A percentile compares a stretch with the other conserved stretches of the same genome.
Evolutionary conservation across 2,888 invertebrate species (phyloP).

Genomic region (Drosophila imparisetae): DNA sequence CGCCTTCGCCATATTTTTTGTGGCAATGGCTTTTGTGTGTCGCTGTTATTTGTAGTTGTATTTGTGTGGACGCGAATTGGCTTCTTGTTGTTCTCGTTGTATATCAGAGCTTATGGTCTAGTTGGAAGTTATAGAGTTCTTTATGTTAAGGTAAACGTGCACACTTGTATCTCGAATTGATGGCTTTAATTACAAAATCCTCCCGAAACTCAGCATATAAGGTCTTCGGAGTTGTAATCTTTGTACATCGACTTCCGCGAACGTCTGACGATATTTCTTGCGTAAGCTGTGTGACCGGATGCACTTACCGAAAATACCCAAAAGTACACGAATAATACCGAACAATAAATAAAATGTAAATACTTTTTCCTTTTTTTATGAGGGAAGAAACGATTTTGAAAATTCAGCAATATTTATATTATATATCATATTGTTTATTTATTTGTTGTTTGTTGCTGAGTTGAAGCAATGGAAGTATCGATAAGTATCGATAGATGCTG

Average conservation of each 20-base stretch:
- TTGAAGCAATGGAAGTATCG: not conserved
- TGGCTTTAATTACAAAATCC: slow-evolving; percentile 44
- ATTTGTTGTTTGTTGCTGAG: not conserved
- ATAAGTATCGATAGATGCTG: slow-evolving; percentile 8
- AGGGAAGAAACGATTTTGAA: not conserved
- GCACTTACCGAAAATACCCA: not conserved
- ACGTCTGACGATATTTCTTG: slow-evolving; percentile 58
- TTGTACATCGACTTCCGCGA: slow-evolving; percentile 62
- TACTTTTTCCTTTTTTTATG: too few relatives aligned
- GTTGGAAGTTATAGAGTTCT: slow-evolving; percentile 15
- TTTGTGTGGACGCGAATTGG: slow-evolving; percentile 51
- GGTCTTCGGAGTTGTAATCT: slow-evolving; percentile 60
- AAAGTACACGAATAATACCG: not conserved
- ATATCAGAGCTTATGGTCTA: slow-evolving; percentile 3
- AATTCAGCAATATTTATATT: too few relatives aligned
- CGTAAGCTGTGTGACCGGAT: slow-evolving; percentile 39
- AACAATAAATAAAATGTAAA: not conserved
- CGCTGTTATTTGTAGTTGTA: slow-evolving; percentile 46
- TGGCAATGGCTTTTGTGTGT: slow-evolving; percentile 43
- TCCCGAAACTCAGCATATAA: slow-evolving; percentile 43
- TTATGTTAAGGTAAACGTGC: slow-evolving; percentile 10
- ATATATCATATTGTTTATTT: not conserved
- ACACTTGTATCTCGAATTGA: slow-evolving; percentile 18
- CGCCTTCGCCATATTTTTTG: slow-evolving; percentile 62
- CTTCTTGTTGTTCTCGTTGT: slow-evolving; percentile 30